phyloP scores from a whole-genome alignment of 2,888 invertebrate genomes.

The Torymus tubicola region DNA sequence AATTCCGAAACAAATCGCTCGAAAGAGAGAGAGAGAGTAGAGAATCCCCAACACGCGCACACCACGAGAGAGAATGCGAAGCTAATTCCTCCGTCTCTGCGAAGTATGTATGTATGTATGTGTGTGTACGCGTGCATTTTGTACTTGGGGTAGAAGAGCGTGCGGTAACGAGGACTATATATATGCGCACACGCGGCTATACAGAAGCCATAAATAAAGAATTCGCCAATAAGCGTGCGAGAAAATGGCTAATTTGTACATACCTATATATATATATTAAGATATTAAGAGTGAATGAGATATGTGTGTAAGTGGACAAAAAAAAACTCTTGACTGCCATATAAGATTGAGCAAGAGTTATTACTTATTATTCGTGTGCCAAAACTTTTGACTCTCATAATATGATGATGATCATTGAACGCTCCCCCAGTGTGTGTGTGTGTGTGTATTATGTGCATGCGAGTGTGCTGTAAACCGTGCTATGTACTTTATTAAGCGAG shows the following conservation, averaged over 20 bases:
- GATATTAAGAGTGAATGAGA: not conserved
- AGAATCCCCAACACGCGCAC: constrained; percentile 15
- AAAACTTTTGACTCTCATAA: constrained; percentile 30
- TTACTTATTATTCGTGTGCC: not conserved
- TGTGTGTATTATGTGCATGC: constrained; percentile 65
- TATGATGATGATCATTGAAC: constrained; percentile 62
- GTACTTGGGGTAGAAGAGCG: constrained; percentile 12
- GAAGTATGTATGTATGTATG: not conserved
- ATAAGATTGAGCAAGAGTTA: constrained; percentile 7
- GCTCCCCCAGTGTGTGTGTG: constrained; percentile 65
- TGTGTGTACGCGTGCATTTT: constrained; percentile 29
- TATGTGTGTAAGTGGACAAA: not conserved
- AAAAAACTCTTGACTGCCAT: constrained; percentile 32
- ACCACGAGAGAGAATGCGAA: constrained; percentile 2
- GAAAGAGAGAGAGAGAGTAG: constrained; percentile 35
- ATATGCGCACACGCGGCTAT: not conserved
- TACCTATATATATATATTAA: constrained; percentile 10
- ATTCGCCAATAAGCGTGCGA: too few species aligned
- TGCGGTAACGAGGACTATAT: constrained; percentile 14
- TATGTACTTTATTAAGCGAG: not conserved
- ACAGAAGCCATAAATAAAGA: constrained; percentile 44
- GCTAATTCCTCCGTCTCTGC: constrained; percentile 22
- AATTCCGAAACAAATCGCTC: constrained; percentile 32
- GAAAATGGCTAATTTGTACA: constrained; percentile 40
- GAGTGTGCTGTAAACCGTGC: not conserved